Evolutionary conservation across 2,113 vertebrate genomes (phyloP).

Genomic region (Pseudorasbora parva): DNA sequence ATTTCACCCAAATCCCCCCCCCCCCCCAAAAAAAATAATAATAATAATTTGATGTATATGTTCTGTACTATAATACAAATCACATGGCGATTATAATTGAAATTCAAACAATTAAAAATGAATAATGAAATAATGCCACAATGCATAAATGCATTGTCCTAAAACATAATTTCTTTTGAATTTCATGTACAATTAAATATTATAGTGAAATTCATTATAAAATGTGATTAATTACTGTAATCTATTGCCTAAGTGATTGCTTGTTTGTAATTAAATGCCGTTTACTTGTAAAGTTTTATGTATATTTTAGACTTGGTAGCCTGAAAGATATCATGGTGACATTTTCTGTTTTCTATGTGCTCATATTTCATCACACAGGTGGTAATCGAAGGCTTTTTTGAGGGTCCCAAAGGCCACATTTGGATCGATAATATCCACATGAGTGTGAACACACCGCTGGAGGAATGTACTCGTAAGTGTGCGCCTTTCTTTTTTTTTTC

Average conservation of each 20-base stretch:
- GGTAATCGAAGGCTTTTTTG: constrained; percentile 90
- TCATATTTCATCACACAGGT: constrained; percentile 76
- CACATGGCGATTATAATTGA: background rate
- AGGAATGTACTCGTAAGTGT: constrained; percentile 92
- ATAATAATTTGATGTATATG: too few relatives aligned
- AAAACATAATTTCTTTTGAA: background rate
- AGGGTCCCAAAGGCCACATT: constrained; percentile 84
- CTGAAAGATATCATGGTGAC: background rate
- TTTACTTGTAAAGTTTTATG: background rate
- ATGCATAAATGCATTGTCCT: background rate
- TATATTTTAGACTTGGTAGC: background rate
- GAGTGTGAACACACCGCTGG: constrained; percentile 83
- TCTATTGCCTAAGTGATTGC: background rate
- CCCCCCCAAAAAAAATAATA: too few relatives aligned
- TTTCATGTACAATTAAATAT: background rate
- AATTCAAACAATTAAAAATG: background rate
- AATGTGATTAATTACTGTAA: background rate
- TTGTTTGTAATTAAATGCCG: background rate
- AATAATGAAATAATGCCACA: background rate
- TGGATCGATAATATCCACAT: constrained; percentile 93
- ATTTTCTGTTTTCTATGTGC: background rate
- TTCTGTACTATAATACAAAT: background rate
- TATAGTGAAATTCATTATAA: background rate
- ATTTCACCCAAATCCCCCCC: too few relatives aligned
- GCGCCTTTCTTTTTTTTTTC: background rate